Conservation (phyloP, 2,797 vertebrate genomes). For the Halcyon smyrnensis region DNA sequence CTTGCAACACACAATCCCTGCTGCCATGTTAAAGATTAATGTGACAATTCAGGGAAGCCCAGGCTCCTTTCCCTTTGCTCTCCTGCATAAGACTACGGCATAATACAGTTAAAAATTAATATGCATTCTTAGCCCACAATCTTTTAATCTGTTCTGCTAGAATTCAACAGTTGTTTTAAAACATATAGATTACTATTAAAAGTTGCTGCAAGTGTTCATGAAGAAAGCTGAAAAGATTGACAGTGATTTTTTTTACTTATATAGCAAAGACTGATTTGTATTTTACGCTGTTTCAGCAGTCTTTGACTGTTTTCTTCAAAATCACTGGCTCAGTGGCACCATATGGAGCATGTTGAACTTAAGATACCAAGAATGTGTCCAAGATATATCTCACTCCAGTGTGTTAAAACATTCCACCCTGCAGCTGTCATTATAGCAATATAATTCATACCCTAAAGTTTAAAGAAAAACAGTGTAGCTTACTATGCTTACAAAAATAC, state of each 20-base stretch:
- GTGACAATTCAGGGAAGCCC: neutral
- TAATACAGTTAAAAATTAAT: neutral
- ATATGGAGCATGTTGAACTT: constrained; percentile 78
- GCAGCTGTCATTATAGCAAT: constrained; percentile 78
- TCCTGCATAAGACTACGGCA: neutral
- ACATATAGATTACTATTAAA: constrained; percentile 25
- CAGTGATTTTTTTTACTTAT: constrained; percentile 67
- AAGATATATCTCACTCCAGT: constrained; percentile 77
- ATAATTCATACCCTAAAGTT: constrained; percentile 74
- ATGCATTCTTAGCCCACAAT: neutral
- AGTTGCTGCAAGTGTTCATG: constrained; percentile 56
- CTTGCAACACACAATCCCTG: neutral
- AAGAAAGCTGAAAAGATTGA: constrained; percentile 67
- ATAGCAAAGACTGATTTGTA: constrained; percentile 71
- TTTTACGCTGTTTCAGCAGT: constrained; percentile 74
- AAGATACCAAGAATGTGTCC: constrained; percentile 77
- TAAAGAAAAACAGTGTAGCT: constrained; percentile 72
- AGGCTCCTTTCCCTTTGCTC: neutral
- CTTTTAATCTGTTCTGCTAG: neutral
- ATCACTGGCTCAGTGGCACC: constrained; percentile 75
- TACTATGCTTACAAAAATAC: constrained; percentile 69
- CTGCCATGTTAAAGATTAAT: neutral
- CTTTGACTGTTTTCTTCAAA: constrained; percentile 75
- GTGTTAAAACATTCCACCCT: constrained; percentile 79
- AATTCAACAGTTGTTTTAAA: constrained; percentile 56